phyloP scores from a whole-genome alignment of 2,113 vertebrate genomes.

The Heloderma charlesbogerti region DNA sequence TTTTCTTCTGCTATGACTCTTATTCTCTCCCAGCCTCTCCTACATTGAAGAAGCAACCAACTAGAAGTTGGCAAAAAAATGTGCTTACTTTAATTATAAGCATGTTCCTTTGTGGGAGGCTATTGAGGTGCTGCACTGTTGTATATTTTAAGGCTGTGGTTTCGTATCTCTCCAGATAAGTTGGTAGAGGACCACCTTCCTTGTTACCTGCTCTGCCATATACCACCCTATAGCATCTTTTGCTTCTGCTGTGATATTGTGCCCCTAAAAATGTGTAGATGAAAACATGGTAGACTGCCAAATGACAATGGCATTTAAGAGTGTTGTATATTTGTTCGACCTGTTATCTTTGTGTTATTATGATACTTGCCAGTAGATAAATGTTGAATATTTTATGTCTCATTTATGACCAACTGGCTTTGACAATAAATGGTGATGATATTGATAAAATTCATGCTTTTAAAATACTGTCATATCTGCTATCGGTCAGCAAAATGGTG shows the following conservation, averaged over 20 bases:
- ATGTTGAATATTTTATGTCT: slow-evolving; percentile 4
- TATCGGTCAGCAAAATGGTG: neutral
- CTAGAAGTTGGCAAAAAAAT: neutral
- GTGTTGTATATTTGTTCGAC: neutral
- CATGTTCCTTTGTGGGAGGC: neutral
- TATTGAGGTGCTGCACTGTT: neutral
- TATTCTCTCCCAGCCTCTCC: neutral
- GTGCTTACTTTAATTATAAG: neutral
- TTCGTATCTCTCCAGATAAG: neutral
- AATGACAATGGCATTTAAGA: neutral
- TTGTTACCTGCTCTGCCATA: neutral
- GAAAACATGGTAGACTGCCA: neutral
- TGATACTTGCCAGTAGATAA: neutral
- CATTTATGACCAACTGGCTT: neutral
- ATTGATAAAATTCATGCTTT: neutral
- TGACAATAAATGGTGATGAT: neutral
- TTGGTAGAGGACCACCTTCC: neutral
- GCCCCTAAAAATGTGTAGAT: neutral
- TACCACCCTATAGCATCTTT: neutral
- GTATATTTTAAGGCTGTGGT: neutral
- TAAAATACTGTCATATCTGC: neutral
- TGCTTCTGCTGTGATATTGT: neutral
- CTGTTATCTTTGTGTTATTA: neutral
- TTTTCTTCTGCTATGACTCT: neutral
- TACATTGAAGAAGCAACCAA: neutral